Evolutionary conservation across 1,140 invertebrate species (phyloP).

Genomic region (Ctenoplectra terminalis): DNA sequence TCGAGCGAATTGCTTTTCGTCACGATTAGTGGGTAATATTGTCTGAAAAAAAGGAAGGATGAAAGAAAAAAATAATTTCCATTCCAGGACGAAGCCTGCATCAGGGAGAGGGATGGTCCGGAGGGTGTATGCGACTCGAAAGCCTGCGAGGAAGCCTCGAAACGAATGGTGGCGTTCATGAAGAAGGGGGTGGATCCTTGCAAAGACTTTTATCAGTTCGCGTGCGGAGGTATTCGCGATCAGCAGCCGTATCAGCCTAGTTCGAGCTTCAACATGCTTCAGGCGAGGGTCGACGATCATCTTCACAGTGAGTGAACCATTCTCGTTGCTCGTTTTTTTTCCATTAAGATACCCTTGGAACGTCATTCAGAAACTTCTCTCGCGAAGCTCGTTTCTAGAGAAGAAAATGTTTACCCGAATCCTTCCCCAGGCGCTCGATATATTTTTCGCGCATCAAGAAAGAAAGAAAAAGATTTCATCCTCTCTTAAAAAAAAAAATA

Average conservation of each 20-base stretch:
- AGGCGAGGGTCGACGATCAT: constrained; percentile 77
- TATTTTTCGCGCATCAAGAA: too few species aligned
- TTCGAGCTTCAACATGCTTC: constrained; percentile 79
- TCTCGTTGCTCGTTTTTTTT: not conserved
- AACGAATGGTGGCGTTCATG: constrained; percentile 78
- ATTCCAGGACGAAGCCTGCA: constrained; percentile 76
- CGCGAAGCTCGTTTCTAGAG: too few species aligned
- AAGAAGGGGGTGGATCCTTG: constrained; percentile 84
- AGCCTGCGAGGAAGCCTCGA: constrained; percentile 79
- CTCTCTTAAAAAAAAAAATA: too few species aligned
- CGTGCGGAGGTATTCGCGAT: constrained; percentile 85
- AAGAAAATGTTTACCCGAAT: too few species aligned
- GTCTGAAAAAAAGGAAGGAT: too few species aligned
- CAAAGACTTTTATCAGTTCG: constrained; percentile 88
- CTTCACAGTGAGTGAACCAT: constrained; percentile 75
- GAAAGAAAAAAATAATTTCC: not conserved
- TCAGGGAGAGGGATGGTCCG: constrained; percentile 74
- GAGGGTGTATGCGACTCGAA: constrained; percentile 76
- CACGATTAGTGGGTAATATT: too few species aligned
- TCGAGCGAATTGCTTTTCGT: not conserved
- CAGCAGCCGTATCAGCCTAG: constrained; percentile 72
- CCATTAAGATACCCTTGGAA: not conserved
- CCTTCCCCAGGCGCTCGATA: too few species aligned
- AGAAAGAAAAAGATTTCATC: too few species aligned
- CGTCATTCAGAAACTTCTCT: too few species aligned